A percentile compares a stretch with the other conserved stretches of the same genome.
These are phyloP conservation scores for Yoshiicerus persimilis DNA, from an alignment of 1,140 invertebrate genomes.

Conservation along the genomic window DNA sequence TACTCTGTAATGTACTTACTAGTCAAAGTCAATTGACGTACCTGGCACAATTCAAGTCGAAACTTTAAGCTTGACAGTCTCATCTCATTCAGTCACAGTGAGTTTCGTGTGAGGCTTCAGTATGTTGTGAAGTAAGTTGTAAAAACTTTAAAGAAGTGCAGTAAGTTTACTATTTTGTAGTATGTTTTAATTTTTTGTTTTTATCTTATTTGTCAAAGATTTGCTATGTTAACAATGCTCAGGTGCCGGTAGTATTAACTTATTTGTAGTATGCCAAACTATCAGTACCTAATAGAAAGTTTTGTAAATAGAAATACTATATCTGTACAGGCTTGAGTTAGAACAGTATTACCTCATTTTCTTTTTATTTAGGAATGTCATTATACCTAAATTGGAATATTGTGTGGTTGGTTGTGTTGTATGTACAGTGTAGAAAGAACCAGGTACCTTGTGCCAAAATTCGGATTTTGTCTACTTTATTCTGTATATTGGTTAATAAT, in stretches of 20 bases:
- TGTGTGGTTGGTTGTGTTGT: not conserved
- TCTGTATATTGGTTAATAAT: not conserved
- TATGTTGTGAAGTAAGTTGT: slow-evolving; percentile 7
- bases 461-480: not conserved
- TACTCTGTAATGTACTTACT: too few relatives aligned
- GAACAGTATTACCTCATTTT: too few relatives aligned
- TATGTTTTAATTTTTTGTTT: not conserved
- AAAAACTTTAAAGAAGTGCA: not conserved
- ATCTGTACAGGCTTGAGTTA: too few relatives aligned
- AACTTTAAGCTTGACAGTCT: slow-evolving; percentile 1
- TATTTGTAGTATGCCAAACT: not conserved
- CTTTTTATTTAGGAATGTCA: not conserved
- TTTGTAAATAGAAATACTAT: too few relatives aligned
- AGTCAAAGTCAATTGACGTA: slow-evolving; percentile 20
- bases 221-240: not conserved
- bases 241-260: not conserved
- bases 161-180: not conserved
- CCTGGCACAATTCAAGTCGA: slow-evolving; percentile 7
- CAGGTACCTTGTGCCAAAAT: not conserved
- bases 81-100: not conserved
- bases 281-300: not conserved
- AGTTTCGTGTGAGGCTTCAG: not conserved
- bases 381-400: not conserved
- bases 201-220: not conserved
- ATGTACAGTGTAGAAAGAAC: not conserved